Percentiles rank a stretch among this genome's conserved stretches.
phyloP scores from a whole-genome alignment of 2,888 invertebrate species.

The Chrysolina haemoptera region DNA sequence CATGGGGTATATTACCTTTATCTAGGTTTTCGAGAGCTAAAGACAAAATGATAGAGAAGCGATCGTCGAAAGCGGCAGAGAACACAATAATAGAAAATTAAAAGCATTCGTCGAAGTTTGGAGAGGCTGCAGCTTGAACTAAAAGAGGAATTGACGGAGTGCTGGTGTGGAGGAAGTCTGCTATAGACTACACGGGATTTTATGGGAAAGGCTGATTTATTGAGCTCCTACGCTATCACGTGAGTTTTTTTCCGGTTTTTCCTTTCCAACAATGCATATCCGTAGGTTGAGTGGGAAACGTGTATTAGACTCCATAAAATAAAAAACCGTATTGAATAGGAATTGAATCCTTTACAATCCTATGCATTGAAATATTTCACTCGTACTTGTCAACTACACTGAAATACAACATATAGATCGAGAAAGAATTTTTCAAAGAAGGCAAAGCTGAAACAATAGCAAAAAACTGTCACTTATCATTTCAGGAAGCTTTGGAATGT shows the following conservation, averaged over 20 bases:
- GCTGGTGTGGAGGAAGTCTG: slow-evolving; percentile 55
- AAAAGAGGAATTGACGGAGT: slow-evolving; percentile 51
- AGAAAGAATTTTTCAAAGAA: too few species aligned
- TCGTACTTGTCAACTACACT: too few species aligned
- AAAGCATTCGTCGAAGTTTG: slow-evolving; percentile 55
- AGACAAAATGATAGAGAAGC: slow-evolving; percentile 43
- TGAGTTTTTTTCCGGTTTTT: slow-evolving; percentile 36
- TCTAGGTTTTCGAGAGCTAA: slow-evolving; percentile 33
- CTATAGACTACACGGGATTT: slow-evolving; percentile 67
- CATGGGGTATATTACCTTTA: slow-evolving; percentile 33
- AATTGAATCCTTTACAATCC: too few species aligned
- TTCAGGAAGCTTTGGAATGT: too few species aligned
- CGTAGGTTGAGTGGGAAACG: slow-evolving; percentile 29
- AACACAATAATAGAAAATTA: slow-evolving; percentile 49
- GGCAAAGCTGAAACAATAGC: too few species aligned
- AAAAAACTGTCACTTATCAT: too few species aligned
- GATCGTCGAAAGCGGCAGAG: slow-evolving; percentile 28
- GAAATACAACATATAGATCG: too few species aligned
- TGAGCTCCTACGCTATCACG: slow-evolving; percentile 57
- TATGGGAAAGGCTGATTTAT: slow-evolving; percentile 67
- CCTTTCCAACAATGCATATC: slow-evolving; percentile 34
- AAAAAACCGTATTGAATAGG: too few species aligned
- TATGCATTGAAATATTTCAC: too few species aligned
- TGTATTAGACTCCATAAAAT: not conserved
- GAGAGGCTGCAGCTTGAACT: slow-evolving; percentile 51